Conservation (phyloP, 2,888 invertebrate species). For the Acronicta psi region DNA sequence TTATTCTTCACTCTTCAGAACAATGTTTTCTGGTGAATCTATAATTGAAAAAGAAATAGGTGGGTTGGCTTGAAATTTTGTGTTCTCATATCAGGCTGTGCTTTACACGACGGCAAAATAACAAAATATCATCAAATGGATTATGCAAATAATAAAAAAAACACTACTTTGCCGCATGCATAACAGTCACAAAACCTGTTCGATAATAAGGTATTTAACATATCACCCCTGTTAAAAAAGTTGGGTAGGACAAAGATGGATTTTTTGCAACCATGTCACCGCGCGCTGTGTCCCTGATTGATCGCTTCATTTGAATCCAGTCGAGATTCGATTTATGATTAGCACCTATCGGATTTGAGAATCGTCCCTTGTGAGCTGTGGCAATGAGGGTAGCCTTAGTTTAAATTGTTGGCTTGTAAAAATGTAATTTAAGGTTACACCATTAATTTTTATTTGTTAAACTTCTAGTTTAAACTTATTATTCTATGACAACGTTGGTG, state of each 20-base stretch:
- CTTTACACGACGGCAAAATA: too few species aligned
- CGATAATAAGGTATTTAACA: conserved; percentile 29
- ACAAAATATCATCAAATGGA: too few species aligned
- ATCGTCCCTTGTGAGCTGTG: conserved; percentile 54
- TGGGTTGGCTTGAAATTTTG: too few species aligned
- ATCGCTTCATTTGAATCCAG: conserved; percentile 81
- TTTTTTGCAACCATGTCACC: conserved; percentile 69
- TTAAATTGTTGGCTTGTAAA: conserved; percentile 35
- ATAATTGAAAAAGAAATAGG: too few species aligned
- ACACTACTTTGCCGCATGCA: neutral
- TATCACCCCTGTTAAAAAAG: conserved; percentile 39
- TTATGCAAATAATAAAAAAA: neutral
- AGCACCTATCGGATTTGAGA: conserved; percentile 66
- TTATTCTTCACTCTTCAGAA: too few species aligned
- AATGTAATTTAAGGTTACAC: neutral
- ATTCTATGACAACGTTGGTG: too few species aligned
- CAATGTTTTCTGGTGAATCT: too few species aligned
- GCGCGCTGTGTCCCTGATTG: conserved; percentile 79
- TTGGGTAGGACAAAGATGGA: conserved; percentile 43
- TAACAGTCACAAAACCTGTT: conserved; percentile 16
- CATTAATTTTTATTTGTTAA: neutral
- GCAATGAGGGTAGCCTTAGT: conserved; percentile 32
- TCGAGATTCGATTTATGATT: conserved; percentile 83
- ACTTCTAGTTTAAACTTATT: too few species aligned
- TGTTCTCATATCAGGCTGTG: too few species aligned